These are phyloP conservation scores for Axinella damicornis DNA, from an alignment of 37 sponge, comb jelly and placozoan genomes.

Conservation along the genomic window DNA sequence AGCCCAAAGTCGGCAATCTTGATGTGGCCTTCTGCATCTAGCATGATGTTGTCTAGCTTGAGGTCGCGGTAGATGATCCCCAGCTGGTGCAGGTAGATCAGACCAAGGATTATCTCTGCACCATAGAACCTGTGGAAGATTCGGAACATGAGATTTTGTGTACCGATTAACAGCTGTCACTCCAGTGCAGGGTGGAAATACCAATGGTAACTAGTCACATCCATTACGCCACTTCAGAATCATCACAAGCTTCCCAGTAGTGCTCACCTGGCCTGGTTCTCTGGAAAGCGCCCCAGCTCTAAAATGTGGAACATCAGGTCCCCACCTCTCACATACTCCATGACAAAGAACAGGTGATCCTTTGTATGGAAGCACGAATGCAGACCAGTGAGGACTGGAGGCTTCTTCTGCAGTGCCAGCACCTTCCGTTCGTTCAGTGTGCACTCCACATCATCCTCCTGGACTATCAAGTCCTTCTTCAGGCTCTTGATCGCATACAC, in stretches of 20 bases:
- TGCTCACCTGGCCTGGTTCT: conserved; percentile 75
- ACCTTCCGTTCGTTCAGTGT: conserved; percentile 95
- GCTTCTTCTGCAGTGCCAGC: conserved; percentile 86
- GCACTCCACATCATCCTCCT: conserved; percentile 97
- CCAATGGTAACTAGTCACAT: too few species aligned
- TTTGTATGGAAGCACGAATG: conserved; percentile 97
- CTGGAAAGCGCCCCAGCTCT: conserved; percentile 88
- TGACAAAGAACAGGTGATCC: conserved; percentile 97
- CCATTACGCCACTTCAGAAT: background rate
- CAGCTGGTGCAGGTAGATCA: conserved; percentile 79
- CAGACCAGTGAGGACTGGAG: conserved; percentile 89
- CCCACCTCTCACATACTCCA: conserved; percentile 95
- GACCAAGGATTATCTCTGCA: conserved; percentile 90
- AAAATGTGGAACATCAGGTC: conserved; percentile 98
- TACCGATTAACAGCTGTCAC: too few species aligned
- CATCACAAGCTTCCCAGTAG: background rate
- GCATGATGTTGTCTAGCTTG: conserved; percentile 96
- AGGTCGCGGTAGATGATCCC: conserved; percentile 95
- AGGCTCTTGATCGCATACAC: conserved; percentile 95
- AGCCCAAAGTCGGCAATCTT: conserved; percentile 99
- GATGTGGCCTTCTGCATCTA: conserved; percentile 94
- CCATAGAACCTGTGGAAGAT: conserved; percentile 86
- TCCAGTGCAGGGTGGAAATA: too few species aligned
- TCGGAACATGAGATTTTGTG: too few species aligned
- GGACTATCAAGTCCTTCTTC: conserved; percentile 95